Conservation (phyloP, 2,113 vertebrate species). For the Daphoenositta chrysoptera region DNA sequence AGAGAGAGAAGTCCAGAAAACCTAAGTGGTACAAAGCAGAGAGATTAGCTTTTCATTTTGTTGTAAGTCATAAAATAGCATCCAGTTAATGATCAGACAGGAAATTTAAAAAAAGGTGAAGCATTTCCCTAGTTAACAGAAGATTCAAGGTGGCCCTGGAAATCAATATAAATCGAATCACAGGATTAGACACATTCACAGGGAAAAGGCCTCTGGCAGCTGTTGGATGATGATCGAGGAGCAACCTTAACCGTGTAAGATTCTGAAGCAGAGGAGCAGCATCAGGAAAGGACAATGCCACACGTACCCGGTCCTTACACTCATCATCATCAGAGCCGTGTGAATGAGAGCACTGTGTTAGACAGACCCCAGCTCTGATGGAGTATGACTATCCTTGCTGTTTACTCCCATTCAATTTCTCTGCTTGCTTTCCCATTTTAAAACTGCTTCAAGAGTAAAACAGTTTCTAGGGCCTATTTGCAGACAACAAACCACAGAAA, state of each 20-base stretch:
- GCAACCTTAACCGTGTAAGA: neutral
- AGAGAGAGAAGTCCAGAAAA: neutral
- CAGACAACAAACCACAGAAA: neutral
- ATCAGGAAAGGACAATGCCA: neutral
- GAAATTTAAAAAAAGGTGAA: neutral
- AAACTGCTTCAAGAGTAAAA: neutral
- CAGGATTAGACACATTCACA: accelerated
- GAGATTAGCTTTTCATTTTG: neutral
- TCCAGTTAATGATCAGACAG: neutral
- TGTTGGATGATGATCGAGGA: neutral
- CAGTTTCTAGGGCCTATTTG: neutral
- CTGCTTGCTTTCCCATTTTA: neutral
- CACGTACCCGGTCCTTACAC: accelerated
- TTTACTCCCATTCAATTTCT: neutral
- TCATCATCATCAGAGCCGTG: neutral
- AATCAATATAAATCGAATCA: neutral
- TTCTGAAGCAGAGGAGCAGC: neutral
- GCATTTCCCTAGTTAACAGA: neutral
- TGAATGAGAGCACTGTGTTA: neutral
- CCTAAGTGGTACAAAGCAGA: neutral
- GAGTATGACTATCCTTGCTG: neutral
- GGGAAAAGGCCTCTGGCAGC: neutral
- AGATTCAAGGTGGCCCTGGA: neutral
- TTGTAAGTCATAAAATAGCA: neutral
- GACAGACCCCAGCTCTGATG: neutral